phyloP scores from a whole-genome alignment of 2,797 vertebrate genomes.

The Oreochromis mossambicus region DNA sequence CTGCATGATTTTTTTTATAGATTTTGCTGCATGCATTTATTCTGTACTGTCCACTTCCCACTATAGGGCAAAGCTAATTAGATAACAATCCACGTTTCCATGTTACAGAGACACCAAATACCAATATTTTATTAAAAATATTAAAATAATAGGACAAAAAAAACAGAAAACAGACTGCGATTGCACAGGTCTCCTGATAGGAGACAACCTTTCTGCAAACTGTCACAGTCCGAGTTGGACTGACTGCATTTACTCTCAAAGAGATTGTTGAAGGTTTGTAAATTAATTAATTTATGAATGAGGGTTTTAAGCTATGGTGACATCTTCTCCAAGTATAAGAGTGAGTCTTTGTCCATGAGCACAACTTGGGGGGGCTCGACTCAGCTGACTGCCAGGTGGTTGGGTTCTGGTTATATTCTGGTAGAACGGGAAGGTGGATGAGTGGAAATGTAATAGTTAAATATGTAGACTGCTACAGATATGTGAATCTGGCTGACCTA shows the following conservation, averaged over 20 bases:
- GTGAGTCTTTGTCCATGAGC: background rate
- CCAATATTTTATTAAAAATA: background rate
- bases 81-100: background rate
- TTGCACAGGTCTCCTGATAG: background rate
- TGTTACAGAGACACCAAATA: background rate
- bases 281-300: background rate
- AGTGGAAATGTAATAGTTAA: background rate
- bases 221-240: background rate
- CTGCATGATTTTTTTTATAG: background rate
- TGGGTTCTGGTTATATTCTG: background rate
- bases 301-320: background rate
- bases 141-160: background rate
- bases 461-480: background rate
- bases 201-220: background rate
- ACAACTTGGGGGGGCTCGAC: background rate
- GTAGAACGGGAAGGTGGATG: background rate
- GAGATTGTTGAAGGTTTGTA: background rate
- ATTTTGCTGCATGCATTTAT: background rate
- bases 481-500: background rate
- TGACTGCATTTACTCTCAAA: background rate
- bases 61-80: background rate
- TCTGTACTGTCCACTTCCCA: background rate
- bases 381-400: background rate
- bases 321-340: background rate
- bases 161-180: background rate